Conservation (phyloP, 2,113 vertebrate species). For the Ciconia maguari region DNA sequence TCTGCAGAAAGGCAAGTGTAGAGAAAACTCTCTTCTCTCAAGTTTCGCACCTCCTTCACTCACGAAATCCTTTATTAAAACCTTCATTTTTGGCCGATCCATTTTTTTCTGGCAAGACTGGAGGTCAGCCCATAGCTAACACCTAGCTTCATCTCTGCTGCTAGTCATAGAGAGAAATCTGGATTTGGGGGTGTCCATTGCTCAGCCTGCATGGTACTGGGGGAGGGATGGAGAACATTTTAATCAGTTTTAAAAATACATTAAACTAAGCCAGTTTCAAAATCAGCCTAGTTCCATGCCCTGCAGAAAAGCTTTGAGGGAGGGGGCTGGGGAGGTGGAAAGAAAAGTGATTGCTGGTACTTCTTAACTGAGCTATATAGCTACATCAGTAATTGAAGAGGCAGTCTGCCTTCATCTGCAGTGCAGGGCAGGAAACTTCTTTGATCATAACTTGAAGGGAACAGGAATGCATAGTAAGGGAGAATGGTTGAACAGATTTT, state of each 20-base stretch:
- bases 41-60: neutral
- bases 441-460: neutral
- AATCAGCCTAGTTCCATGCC: neutral
- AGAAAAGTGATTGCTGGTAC: neutral
- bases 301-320: neutral
- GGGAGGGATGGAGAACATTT: neutral
- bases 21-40: neutral
- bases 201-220: neutral
- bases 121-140: neutral
- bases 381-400: neutral
- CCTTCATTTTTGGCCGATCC: neutral
- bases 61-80: neutral
- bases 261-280: neutral
- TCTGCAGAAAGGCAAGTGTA: slow-evolving; percentile 13
- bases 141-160: neutral
- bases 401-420: neutral
- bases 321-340: neutral
- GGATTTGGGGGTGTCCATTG: neutral
- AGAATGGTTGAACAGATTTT: neutral
- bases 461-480: neutral
- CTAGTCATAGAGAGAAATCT: neutral
- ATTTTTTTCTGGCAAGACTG: neutral
- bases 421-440: neutral
- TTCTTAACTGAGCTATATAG: neutral
- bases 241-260: neutral